Conservation (phyloP, 2,888 invertebrate genomes). For the Thymelicus sylvestris region DNA sequence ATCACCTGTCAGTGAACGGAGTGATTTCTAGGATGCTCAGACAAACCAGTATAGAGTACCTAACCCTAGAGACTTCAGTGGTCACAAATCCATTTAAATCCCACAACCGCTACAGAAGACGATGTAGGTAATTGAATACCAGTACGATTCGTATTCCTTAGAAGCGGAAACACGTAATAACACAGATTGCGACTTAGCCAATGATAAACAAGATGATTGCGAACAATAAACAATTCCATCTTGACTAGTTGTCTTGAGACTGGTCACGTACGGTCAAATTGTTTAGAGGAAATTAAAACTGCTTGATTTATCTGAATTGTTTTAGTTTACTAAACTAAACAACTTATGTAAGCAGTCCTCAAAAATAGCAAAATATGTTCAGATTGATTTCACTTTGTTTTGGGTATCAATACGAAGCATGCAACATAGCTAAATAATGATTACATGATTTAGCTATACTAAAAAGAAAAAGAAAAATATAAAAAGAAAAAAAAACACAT, state of each 20-base stretch:
- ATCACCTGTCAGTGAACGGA: too few relatives aligned
- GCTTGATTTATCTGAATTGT: background rate
- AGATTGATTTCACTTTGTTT: too few relatives aligned
- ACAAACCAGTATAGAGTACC: too few relatives aligned
- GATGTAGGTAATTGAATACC: constrained; percentile 30
- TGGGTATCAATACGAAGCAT: too few relatives aligned
- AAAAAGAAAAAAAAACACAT: too few relatives aligned
- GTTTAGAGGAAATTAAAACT: constrained; percentile 9
- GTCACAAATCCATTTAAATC: background rate
- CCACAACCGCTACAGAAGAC: constrained; percentile 9
- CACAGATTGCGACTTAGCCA: constrained; percentile 46
- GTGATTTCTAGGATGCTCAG: too few relatives aligned
- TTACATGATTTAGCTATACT: too few relatives aligned
- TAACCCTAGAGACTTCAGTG: background rate
- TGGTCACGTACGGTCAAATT: constrained; percentile 10
- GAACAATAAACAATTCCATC: constrained; percentile 48
- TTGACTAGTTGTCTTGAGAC: constrained; percentile 43
- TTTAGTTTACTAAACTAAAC: background rate
- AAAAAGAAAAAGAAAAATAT: too few relatives aligned
- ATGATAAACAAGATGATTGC: constrained; percentile 48
- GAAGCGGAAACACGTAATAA: constrained; percentile 49
- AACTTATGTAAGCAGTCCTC: too few relatives aligned
- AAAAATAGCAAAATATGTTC: too few relatives aligned
- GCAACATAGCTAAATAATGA: too few relatives aligned
- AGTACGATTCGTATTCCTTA: constrained; percentile 39